Evolutionary conservation across 1,140 invertebrate species (phyloP).

Genomic region (Stenopsyche tienmushanensis): DNA sequence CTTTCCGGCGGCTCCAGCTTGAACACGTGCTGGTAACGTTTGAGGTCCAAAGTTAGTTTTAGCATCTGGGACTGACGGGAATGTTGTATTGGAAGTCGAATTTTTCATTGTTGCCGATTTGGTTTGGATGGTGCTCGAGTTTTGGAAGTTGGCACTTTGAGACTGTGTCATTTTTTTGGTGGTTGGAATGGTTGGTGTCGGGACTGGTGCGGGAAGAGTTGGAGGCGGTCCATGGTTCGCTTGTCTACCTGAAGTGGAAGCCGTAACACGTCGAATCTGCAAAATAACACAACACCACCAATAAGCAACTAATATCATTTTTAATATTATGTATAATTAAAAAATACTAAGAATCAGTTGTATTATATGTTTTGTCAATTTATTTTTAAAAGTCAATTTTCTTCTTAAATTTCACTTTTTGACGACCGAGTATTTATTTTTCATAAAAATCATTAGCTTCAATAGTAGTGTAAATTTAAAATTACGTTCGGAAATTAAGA

Average conservation of each 20-base stretch:
- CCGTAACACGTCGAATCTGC: constrained; percentile 54
- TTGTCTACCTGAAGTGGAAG: constrained; percentile 47
- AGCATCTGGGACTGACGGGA: constrained; percentile 55
- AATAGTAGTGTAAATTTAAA: too few relatives aligned
- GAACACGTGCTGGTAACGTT: constrained; percentile 49
- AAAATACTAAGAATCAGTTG: too few relatives aligned
- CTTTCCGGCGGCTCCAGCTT: constrained; percentile 44
- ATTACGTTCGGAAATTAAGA: too few relatives aligned
- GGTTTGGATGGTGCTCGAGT: constrained; percentile 45
- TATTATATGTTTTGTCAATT: too few relatives aligned
- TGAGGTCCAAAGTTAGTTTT: constrained; percentile 56
- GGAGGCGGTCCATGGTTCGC: constrained; percentile 57
- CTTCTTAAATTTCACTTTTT: too few relatives aligned
- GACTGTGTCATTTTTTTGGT: constrained; percentile 53
- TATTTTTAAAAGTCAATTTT: too few relatives aligned
- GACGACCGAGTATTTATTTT: too few relatives aligned
- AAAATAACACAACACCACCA: constrained; percentile 38
- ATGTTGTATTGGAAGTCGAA: constrained; percentile 59
- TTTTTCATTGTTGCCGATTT: constrained; percentile 50
- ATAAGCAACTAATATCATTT: not conserved
- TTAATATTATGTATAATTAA: too few relatives aligned
- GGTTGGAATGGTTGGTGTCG: constrained; percentile 53
- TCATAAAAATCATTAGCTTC: too few relatives aligned
- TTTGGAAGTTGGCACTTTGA: constrained; percentile 52
- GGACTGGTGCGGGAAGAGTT: constrained; percentile 64